Evolutionary conservation across 1,140 invertebrate species (phyloP).

Genomic region (Cylas formicarius): DNA sequence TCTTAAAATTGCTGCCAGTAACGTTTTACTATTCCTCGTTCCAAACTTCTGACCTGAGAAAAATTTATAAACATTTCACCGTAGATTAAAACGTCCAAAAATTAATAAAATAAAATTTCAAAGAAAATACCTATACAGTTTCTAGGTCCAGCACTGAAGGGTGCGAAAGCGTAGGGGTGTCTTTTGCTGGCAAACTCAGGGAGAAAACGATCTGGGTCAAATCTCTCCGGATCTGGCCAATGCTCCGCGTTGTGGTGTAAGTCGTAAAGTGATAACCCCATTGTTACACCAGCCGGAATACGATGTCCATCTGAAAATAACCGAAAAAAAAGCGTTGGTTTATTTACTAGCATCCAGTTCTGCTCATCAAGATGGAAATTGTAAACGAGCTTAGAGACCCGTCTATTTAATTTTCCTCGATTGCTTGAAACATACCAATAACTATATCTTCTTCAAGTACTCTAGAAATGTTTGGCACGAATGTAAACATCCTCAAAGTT

Average conservation of each 20-base stretch:
- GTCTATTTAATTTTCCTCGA: too few relatives aligned
- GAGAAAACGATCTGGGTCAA: slow-evolving; percentile 72
- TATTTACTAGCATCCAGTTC: too few relatives aligned
- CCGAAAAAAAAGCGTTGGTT: too few relatives aligned
- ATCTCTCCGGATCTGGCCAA: slow-evolving; percentile 64
- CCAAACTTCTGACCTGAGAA: too few relatives aligned
- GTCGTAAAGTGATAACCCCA: slow-evolving; percentile 48
- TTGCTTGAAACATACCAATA: too few relatives aligned
- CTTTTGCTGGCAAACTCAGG: slow-evolving; percentile 52
- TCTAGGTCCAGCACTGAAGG: slow-evolving; percentile 68
- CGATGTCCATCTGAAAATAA: slow-evolving; percentile 37
- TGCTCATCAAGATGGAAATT: too few relatives aligned
- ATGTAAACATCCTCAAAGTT: slow-evolving; percentile 59
- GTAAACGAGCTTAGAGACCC: too few relatives aligned
- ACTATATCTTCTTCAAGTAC: slow-evolving; percentile 50
- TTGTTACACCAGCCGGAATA: slow-evolving; percentile 49
- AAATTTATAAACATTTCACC: too few relatives aligned
- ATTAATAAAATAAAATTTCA: too few relatives aligned
- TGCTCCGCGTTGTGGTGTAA: slow-evolving; percentile 60
- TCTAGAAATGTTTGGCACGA: slow-evolving; percentile 63
- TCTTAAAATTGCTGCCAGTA: too few relatives aligned
- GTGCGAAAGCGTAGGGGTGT: slow-evolving; percentile 61
- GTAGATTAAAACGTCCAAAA: slow-evolving; percentile 41
- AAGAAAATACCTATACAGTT: slow-evolving; percentile 70
- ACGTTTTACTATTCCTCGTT: too few relatives aligned